Evolutionary conservation across 1,140 invertebrate species (phyloP).

Genomic region (Prorops nasuta): DNA sequence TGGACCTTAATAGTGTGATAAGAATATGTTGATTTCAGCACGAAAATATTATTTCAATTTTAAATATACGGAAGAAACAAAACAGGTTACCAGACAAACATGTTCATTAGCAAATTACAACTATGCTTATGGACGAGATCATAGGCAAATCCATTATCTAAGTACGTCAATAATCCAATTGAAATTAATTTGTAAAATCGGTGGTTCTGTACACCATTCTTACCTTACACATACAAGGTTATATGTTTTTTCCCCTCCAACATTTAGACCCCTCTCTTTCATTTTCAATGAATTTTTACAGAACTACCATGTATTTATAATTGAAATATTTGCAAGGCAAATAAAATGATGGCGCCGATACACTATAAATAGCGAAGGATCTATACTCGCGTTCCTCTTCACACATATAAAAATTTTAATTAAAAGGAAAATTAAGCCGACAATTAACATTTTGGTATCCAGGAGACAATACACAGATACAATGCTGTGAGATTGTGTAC

Average conservation of each 20-base stretch:
- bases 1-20: no score
- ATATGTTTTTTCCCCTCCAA: conserved; percentile 19
- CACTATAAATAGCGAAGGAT: conserved; percentile 31
- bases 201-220: conserved; percentile 14
- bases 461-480: conserved; percentile 33
- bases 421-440: conserved; percentile 28
- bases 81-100: no score
- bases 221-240: conserved; percentile 20
- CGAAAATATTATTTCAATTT: no score
- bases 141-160: conserved; percentile 34
- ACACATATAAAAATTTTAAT: conserved; percentile 33
- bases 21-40: no score
- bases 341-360: conserved; percentile 27
- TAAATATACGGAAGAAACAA: no score
- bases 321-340: conserved; percentile 19
- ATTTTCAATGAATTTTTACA: conserved; percentile 22
- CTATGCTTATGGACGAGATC: conserved; percentile 27
- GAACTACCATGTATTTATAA: conserved; percentile 27
- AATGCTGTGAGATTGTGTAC: conserved; percentile 25
- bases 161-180: conserved; percentile 25
- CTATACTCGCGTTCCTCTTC: no score
- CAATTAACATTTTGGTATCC: conserved; percentile 23
- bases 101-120: conserved; percentile 27
- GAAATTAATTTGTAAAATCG: conserved; percentile 18
- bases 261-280: conserved; percentile 5